Percentiles rank a stretch among this genome's conserved stretches.
These are phyloP conservation scores for Pardalotus punctatus DNA, from an alignment of 2,113 vertebrate genomes.

Conservation along the genomic window DNA sequence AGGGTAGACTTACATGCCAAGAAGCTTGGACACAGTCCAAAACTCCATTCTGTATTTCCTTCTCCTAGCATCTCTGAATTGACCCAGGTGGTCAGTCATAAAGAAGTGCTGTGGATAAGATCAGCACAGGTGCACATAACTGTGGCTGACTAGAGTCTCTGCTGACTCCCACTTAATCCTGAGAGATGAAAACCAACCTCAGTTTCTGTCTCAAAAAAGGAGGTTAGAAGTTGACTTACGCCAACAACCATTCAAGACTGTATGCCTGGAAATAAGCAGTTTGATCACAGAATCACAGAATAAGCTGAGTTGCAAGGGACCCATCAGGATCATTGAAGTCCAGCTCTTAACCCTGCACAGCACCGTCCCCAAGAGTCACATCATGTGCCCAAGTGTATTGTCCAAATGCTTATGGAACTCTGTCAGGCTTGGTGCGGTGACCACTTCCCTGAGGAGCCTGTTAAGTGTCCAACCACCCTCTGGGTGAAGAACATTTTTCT, in stretches of 20 bases:
- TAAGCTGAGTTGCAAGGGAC: not conserved
- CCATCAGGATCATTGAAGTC: not conserved
- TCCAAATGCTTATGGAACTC: not conserved
- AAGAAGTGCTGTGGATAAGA: not conserved
- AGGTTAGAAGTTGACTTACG: not conserved
- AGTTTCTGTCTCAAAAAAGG: not conserved
- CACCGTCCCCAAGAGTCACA: not conserved
- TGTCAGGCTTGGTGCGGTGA: not conserved
- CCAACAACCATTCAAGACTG: not conserved
- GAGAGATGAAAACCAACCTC: not conserved
- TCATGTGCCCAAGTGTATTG: fast-evolving
- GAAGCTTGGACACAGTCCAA: not conserved
- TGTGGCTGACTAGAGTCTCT: not conserved
- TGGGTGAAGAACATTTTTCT: not conserved
- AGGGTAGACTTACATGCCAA: not conserved
- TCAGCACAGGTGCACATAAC: not conserved
- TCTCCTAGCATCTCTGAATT: not conserved
- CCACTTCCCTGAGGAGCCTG: not conserved
- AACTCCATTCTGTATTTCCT: not conserved
- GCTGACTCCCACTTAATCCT: not conserved
- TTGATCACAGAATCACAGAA: not conserved
- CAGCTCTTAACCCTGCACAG: not conserved
- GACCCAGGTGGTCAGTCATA: not conserved
- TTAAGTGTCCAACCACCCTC: not conserved
- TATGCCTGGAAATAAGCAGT: not conserved